Evolutionary conservation across 2,797 vertebrate species (phyloP), one percentile per base, ranked within the genome.

Genomic region (Typhlichthys eigenmanni): DNA sequence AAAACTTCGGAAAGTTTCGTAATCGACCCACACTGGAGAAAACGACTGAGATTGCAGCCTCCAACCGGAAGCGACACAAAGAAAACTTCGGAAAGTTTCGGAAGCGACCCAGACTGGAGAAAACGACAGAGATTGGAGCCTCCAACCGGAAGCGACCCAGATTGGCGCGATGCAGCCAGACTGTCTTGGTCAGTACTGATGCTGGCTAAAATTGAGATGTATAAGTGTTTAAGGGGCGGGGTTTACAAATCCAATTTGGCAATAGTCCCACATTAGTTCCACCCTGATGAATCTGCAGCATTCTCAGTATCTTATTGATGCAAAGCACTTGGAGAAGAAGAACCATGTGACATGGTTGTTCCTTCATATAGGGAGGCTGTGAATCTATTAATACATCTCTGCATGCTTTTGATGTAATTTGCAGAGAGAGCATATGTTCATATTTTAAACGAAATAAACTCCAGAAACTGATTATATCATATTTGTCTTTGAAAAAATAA

Each of bases 391-490:
- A 48, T 50, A 48, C 50, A 62, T 14, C 47, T 50, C 49, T 58
- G 4, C 4, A 4, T 13, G 53, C 69, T 68, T 72, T 74, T 71
- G 66, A 68, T 64, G 63, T 66, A 43, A 59, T 71, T 68, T 62
- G 32, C 61, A 45, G 58, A 52, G 62, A 76, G 57, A 64, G 55
- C 61, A 60, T 17, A 53, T 68, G 58, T 58, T 63, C 67, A 49
- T 13, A 56, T 75, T 69, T 74, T 58, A 50, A 47, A 65, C 54
- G 14, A 60, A 74, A 58, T 64, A 16, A 38, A 55, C 61, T 19
- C 29, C 29, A 50, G 24, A 29, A 29, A 29, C 3, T 63, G 68
- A 80, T 80, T 58, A 55, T 51, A 72, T 78, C 24, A 24, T 24
- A 29, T 29, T 29, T 29, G 24, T 29, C 24, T 29, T 29, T 29